Evolutionary conservation across 64 coral and sea anemone species (phyloP).

Genomic region (Montipora capricornis): DNA sequence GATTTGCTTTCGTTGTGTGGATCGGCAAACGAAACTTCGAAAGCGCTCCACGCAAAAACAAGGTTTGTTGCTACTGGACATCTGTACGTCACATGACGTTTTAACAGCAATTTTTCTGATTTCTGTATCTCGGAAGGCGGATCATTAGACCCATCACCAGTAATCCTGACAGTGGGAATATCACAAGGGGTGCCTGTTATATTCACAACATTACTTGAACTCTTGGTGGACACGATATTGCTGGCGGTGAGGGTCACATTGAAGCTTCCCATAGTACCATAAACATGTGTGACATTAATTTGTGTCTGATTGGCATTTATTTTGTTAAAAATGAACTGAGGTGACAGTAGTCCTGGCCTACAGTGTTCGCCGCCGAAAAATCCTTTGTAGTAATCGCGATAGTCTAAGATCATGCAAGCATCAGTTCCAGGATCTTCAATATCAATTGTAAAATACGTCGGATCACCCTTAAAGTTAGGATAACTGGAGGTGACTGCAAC

Average conservation of each 20-base stretch:
- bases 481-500: conserved; percentile 32
- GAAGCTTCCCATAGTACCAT: conserved; percentile 55
- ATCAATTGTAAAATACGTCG: conserved; percentile 64
- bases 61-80: conserved; percentile 78
- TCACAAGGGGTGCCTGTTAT: conserved; percentile 71
- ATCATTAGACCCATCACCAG: conserved; percentile 43
- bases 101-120: conserved; percentile 55
- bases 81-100: conserved; percentile 49
- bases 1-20: conserved; percentile 61
- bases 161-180: conserved; percentile 73
- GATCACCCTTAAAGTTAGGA: conserved; percentile 58
- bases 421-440: conserved; percentile 69
- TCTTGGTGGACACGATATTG: conserved; percentile 62
- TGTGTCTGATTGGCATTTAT: conserved; percentile 23
- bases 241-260: conserved; percentile 27
- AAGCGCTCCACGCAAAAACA: conserved; percentile 75
- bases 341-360: not conserved
- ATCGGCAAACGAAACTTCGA: conserved; percentile 24
- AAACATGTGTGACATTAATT: conserved; percentile 47
- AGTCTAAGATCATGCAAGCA: conserved; percentile 60
- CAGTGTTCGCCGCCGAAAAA: conserved; percentile 62
- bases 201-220: conserved; percentile 18
- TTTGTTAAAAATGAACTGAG: conserved; percentile 32
- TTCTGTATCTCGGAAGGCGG: conserved; percentile 72
- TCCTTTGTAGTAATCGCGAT: conserved; percentile 32